These are phyloP conservation scores for Sceloporus undulatus DNA, from an alignment of 2,113 vertebrate genomes.

Conservation along the genomic window DNA sequence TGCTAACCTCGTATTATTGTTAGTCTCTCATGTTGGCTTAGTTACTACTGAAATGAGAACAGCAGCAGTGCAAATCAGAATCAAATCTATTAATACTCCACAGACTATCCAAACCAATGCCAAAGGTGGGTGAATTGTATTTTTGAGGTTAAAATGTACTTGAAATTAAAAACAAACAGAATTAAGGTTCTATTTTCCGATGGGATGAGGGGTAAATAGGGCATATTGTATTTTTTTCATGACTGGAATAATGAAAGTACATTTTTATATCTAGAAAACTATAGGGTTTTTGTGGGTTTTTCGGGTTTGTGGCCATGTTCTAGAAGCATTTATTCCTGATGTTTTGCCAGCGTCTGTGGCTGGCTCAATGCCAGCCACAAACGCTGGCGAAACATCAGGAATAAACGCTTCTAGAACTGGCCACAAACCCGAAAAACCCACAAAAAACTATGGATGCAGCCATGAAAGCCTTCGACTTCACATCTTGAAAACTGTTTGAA, in stretches of 20 bases:
- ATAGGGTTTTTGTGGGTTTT: background rate
- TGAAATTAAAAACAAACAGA: background rate
- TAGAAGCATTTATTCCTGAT: no score
- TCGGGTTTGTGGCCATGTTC: no score
- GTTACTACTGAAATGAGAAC: slow-evolving; percentile 46
- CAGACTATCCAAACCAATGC: background rate
- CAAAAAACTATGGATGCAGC: no score
- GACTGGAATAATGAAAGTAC: slow-evolving; percentile 6
- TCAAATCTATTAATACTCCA: background rate
- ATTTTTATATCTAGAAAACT: slow-evolving; percentile 17
- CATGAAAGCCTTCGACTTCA: no score
- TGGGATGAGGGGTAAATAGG: background rate
- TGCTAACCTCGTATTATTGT: slow-evolving; percentile 21
- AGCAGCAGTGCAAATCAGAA: background rate
- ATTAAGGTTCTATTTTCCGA: background rate
- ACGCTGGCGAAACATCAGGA: no score
- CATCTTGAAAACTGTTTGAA: no score
- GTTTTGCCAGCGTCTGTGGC: no score
- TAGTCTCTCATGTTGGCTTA: slow-evolving; percentile 47
- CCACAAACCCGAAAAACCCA: no score
- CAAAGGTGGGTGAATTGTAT: slow-evolving; percentile 1
- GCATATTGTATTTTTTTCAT: slow-evolving; percentile 11
- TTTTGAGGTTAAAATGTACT: background rate
- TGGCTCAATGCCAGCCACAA: no score
- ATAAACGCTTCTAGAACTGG: no score